Evolutionary conservation across 2,888 invertebrate genomes (phyloP).

Genomic region (Rapana venosa): DNA sequence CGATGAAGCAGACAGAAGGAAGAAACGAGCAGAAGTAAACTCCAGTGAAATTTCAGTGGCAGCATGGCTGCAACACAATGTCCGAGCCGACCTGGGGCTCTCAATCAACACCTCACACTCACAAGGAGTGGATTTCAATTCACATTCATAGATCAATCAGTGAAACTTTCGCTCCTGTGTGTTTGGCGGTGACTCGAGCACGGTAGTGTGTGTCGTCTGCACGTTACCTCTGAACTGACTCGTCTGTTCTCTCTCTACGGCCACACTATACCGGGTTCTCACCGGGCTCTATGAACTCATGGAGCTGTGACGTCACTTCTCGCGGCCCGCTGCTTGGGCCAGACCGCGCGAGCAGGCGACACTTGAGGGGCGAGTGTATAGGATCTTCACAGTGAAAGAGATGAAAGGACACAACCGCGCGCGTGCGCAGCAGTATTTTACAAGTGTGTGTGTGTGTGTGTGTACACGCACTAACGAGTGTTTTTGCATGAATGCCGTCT

Average conservation of each 20-base stretch:
- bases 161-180: constrained; percentile 19
- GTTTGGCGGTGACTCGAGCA: background rate
- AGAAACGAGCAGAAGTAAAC: constrained; percentile 45
- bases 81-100: constrained; percentile 32
- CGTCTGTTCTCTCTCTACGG: background rate
- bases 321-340: constrained; percentile 10
- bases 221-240: constrained; percentile 36
- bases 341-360: constrained; percentile 36
- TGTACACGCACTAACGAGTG: background rate
- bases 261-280: constrained; percentile 36
- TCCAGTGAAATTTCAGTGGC: constrained; percentile 43
- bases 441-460: background rate
- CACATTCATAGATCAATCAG: constrained; percentile 29
- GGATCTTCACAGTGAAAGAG: background rate
- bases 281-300: constrained; percentile 27
- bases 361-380: background rate
- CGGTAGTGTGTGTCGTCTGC: constrained; percentile 6
- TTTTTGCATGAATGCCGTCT: background rate
- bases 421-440: background rate
- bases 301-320: constrained; percentile 38
- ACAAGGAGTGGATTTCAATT: background rate
- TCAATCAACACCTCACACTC: constrained; percentile 25
- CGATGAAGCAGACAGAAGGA: constrained; percentile 1
- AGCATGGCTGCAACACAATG: constrained; percentile 34
- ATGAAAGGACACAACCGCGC: background rate